These are phyloP conservation scores for Chymomyza amoena DNA, from an alignment of 2,888 invertebrate genomes.

Conservation along the genomic window DNA sequence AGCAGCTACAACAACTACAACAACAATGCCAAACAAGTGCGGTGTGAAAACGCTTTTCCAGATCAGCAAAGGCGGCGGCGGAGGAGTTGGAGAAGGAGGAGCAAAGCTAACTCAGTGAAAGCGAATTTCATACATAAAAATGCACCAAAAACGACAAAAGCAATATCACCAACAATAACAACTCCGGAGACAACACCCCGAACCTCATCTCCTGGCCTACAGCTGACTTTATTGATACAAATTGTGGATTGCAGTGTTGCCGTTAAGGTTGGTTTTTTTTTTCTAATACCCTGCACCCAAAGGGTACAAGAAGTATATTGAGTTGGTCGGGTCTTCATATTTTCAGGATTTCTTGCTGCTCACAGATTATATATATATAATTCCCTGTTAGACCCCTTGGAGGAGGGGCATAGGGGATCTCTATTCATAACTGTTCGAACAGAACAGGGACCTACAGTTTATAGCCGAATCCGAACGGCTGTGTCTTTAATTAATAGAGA, in stretches of 20 bases:
- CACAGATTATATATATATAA: no score
- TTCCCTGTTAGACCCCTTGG: no score
- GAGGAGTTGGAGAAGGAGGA: no score
- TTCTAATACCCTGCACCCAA: no score
- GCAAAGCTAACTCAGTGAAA: conserved; percentile 50
- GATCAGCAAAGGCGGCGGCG: conserved; percentile 36
- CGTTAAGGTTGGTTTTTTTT: not conserved
- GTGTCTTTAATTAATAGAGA: no score
- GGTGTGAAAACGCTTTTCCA: conserved; percentile 66
- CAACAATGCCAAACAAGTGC: not conserved
- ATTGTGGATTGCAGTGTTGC: not conserved
- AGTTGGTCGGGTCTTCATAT: no score
- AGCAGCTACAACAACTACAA: conserved; percentile 23
- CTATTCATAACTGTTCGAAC: no score
- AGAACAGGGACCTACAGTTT: no score
- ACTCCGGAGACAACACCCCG: not conserved
- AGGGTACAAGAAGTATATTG: not conserved
- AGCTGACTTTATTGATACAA: conserved; percentile 1
- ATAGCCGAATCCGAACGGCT: no score
- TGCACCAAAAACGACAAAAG: not conserved
- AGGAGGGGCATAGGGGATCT: no score
- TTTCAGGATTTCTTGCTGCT: no score
- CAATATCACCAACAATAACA: conserved; percentile 20
- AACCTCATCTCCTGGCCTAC: not conserved
- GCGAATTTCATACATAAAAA: conserved; percentile 56